These are phyloP conservation scores for Octonoba sinensis DNA, from an alignment of 2,888 invertebrate species.

Conservation along the genomic window DNA sequence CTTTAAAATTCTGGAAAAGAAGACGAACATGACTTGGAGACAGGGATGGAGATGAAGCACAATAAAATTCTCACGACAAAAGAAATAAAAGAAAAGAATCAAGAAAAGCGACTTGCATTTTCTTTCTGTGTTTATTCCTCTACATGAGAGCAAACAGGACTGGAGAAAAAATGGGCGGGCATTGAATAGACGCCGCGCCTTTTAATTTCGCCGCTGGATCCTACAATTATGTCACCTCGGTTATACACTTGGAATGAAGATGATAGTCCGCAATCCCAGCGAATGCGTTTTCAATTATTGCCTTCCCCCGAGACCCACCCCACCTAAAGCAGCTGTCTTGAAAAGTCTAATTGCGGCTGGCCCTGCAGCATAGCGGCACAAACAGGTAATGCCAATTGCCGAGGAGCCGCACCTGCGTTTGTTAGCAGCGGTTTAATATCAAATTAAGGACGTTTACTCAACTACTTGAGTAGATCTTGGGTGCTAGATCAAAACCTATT, in stretches of 20 bases:
- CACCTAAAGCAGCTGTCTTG: conserved; percentile 36
- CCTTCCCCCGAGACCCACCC: conserved; percentile 28
- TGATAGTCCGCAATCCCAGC: conserved; percentile 33
- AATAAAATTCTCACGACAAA: neutral
- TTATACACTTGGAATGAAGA: conserved; percentile 50
- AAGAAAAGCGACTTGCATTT: neutral
- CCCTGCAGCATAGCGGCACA: conserved; percentile 16
- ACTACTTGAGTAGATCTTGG: conserved; percentile 18
- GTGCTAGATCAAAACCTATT: neutral
- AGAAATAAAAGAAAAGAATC: neutral
- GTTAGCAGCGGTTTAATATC: conserved; percentile 16
- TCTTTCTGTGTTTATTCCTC: conserved; percentile 29
- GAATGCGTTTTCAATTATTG: conserved; percentile 58
- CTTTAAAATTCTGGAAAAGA: too few relatives aligned
- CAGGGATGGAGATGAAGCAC: too few relatives aligned
- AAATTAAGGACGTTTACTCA: conserved; percentile 30
- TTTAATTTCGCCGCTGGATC: conserved; percentile 55
- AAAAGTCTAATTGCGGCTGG: conserved; percentile 31
- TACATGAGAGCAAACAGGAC: conserved; percentile 2
- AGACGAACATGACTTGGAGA: too few relatives aligned
- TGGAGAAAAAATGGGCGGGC: conserved; percentile 38
- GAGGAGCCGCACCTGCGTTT: conserved; percentile 31
- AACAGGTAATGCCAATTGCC: conserved; percentile 32
- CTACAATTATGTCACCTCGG: conserved; percentile 61
- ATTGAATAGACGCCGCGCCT: conserved; percentile 34